Base-by-base conservation (phyloP, 2,797 vertebrate species). In the Neosilurus hyrtlii region DNA sequence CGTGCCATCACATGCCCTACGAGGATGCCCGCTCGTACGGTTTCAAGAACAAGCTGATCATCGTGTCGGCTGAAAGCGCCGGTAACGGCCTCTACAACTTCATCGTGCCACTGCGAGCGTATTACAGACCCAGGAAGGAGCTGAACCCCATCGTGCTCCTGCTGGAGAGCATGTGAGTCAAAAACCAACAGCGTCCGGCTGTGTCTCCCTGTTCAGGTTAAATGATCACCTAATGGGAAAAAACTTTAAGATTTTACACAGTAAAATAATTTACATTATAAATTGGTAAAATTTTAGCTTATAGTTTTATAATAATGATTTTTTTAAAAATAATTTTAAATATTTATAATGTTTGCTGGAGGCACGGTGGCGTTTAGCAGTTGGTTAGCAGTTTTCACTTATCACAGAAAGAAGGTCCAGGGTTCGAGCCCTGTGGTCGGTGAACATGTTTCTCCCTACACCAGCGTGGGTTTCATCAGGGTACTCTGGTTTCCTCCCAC, bases 1-100 rank as follows among this genome's bases (percentile, higher is more conserved):
- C 93, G 65, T 96, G 95, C 81, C 93, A 93, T 83, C 95, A 96
- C 87, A 93, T 93, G 88, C 93, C 94, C 2, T 94, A 93, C 18
- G 95, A 95, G 87, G 95, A 96, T 0, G 95, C 95, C 1, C 94
- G 95, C 43, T 94, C 94, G 9, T 96, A 96, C 9, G 94, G 93
- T 85, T 96, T 96, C 89, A 95, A 93, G 89, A 96, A 95, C 92
- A 95, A 95, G 85, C 77, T 95, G 89, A 95, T 96, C 85, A 96
- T 96, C 62, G 95, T 96, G 83, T 96, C 95, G 0, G 95, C 95
- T 0, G 95, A 96, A 91, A 92, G 93, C 0, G 95, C 95, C 0
- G 95, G 95, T n/a, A 96, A 96, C 0, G 95, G 95, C 35, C 92
- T 96, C 18, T 96, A 96, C 91, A 96, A 96, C 92, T 96, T 96